A percentile compares a stretch with the other conserved stretches of the same genome.
Evolutionary conservation across 2,797 vertebrate genomes (phyloP).

Genomic region (Oreortyx pictus): DNA sequence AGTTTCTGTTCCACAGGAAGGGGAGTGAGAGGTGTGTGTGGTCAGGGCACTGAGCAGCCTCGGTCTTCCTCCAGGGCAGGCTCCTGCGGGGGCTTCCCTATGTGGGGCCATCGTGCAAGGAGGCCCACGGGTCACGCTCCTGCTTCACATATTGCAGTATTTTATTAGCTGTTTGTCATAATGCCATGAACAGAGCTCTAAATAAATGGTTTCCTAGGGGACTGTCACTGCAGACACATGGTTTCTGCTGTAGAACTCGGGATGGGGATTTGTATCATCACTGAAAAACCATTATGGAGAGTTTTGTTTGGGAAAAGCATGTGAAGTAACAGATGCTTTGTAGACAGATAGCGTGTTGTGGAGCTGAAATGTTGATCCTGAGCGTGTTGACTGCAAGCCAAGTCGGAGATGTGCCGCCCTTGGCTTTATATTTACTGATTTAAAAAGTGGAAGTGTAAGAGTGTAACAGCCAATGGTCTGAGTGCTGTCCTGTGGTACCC

Average conservation of each 20-base stretch:
- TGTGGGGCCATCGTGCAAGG: neutral
- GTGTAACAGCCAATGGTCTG: neutral
- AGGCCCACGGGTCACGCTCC: neutral
- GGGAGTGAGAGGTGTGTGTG: neutral
- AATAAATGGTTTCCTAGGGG: neutral
- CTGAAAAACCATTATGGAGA: neutral
- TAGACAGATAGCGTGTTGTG: neutral
- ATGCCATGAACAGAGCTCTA: neutral
- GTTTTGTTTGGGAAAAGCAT: neutral
- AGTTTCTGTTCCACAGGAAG: neutral
- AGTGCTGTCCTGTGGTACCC: neutral
- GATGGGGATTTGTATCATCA: neutral
- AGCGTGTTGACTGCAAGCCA: neutral
- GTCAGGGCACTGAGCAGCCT: neutral
- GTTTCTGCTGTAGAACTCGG: neutral
- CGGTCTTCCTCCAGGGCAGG: fast-evolving
- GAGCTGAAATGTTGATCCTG: neutral
- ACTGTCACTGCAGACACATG: neutral
- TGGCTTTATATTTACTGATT: neutral
- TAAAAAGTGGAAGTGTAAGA: neutral
- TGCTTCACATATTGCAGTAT: neutral
- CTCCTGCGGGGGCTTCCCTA: neutral
- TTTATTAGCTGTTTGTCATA: neutral
- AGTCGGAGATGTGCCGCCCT: fast-evolving
- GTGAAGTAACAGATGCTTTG: neutral